Conservation (phyloP, 2,888 invertebrate genomes). For the Barypeithes pellucidus region DNA sequence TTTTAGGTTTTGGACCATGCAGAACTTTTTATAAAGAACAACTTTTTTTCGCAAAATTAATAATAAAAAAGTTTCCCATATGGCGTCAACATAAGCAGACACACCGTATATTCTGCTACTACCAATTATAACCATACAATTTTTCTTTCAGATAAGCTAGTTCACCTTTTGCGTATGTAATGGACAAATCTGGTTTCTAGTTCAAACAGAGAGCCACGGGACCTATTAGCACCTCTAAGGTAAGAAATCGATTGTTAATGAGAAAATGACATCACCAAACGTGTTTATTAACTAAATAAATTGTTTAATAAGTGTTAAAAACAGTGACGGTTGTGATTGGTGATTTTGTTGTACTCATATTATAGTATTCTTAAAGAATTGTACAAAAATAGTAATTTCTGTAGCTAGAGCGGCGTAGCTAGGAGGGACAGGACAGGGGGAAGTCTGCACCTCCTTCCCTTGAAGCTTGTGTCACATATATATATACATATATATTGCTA, state of each 20-base stretch:
- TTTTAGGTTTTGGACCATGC: too few relatives aligned
- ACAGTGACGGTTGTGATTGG: constrained; percentile 17
- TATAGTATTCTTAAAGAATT: neutral
- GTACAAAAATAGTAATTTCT: neutral
- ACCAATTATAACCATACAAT: neutral
- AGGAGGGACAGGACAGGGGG: too few relatives aligned
- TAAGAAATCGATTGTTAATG: constrained; percentile 35
- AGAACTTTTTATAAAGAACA: too few relatives aligned
- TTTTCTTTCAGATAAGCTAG: constrained; percentile 19
- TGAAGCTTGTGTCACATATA: too few relatives aligned
- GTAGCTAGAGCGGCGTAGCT: too few relatives aligned
- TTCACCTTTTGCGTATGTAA: constrained; percentile 28
- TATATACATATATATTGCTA: too few relatives aligned
- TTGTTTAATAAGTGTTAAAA: constrained; percentile 16
- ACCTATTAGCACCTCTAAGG: constrained; percentile 45
- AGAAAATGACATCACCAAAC: constrained; percentile 34
- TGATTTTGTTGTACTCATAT: constrained; percentile 3
- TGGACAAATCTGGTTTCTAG: constrained; percentile 48
- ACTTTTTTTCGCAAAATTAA: too few relatives aligned
- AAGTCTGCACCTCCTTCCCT: too few relatives aligned
- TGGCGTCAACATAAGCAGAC: too few relatives aligned
- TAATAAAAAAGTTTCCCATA: too few relatives aligned
- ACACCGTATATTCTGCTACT: too few relatives aligned
- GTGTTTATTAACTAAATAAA: constrained; percentile 33
- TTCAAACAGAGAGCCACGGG: constrained; percentile 47